These are phyloP conservation scores for Sarcoramphus papa DNA, from an alignment of 2,797 vertebrate genomes.

Conservation along the genomic window DNA sequence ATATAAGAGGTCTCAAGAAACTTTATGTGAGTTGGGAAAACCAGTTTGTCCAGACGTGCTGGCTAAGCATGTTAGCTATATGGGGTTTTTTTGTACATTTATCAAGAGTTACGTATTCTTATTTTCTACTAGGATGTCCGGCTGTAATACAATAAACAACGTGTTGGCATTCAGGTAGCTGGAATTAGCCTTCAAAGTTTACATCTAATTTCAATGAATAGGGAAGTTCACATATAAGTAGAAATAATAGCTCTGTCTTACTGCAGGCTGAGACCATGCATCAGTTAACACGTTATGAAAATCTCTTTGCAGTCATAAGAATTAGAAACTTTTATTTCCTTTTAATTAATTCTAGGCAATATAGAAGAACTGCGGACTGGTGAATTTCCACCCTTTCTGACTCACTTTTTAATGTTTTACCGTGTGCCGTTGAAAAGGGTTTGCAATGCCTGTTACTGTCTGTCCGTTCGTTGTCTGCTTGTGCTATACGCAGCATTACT, in stretches of 20 bases:
- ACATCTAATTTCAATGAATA: neutral
- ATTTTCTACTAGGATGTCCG: neutral
- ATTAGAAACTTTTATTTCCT: neutral
- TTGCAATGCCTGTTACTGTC: neutral
- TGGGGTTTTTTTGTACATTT: neutral
- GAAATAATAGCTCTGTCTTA: neutral
- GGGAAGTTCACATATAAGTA: neutral
- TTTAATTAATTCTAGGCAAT: neutral
- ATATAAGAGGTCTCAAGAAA: neutral
- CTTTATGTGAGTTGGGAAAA: neutral
- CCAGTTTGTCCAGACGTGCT: neutral
- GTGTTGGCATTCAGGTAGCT: neutral
- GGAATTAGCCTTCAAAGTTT: neutral
- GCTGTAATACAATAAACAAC: neutral
- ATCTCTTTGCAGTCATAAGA: neutral
- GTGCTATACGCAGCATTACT: neutral
- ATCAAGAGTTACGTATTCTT: neutral
- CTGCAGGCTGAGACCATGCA: neutral
- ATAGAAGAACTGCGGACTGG: fast-evolving
- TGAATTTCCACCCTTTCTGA: neutral
- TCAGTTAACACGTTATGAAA: fast-evolving
- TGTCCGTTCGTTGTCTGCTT: neutral
- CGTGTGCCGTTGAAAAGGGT: neutral
- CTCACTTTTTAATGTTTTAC: neutral
- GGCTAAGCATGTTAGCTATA: neutral